These are phyloP conservation scores for Beris morrisii DNA, from an alignment of 2,888 invertebrate genomes.

Conservation along the genomic window DNA sequence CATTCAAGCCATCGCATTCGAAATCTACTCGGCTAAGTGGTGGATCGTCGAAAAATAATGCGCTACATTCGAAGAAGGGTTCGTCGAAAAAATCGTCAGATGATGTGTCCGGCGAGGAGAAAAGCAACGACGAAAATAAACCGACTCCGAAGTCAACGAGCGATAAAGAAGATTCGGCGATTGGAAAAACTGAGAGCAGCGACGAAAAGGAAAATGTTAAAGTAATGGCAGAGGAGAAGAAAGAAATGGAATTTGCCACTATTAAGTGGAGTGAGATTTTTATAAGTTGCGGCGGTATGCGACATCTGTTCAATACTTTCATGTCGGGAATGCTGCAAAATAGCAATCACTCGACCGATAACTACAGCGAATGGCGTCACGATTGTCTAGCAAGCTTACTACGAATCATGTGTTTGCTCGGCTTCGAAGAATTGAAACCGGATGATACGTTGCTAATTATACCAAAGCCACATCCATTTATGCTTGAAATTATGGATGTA, in stretches of 20 bases:
- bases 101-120: slow-evolving; percentile 40
- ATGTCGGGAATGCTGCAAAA: slow-evolving; percentile 82
- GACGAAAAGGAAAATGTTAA: slow-evolving; percentile 37
- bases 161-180: slow-evolving; percentile 4
- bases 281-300: slow-evolving; percentile 83
- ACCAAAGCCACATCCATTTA: slow-evolving; percentile 60
- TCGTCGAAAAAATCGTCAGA: slow-evolving; percentile 37
- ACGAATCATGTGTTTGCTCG: slow-evolving; percentile 83
- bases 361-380: slow-evolving; percentile 81
- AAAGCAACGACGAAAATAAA: slow-evolving; percentile 33
- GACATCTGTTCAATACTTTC: slow-evolving; percentile 88
- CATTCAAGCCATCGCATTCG: slow-evolving; percentile 16
- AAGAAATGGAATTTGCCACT: slow-evolving; percentile 34
- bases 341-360: slow-evolving; percentile 66
- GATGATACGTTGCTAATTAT: slow-evolving; percentile 65
- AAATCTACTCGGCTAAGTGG: not conserved
- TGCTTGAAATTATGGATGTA: slow-evolving; percentile 83
- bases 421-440: slow-evolving; percentile 63
- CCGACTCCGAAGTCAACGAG: not conserved
- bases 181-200: slow-evolving; percentile 33
- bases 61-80: slow-evolving; percentile 36
- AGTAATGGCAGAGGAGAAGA: slow-evolving; percentile 32
- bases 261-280: slow-evolving; percentile 75
- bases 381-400: slow-evolving; percentile 88
- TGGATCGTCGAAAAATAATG: slow-evolving; percentile 20